Conservation (phyloP, 2,113 vertebrate species). For the Caranx ignobilis region DNA sequence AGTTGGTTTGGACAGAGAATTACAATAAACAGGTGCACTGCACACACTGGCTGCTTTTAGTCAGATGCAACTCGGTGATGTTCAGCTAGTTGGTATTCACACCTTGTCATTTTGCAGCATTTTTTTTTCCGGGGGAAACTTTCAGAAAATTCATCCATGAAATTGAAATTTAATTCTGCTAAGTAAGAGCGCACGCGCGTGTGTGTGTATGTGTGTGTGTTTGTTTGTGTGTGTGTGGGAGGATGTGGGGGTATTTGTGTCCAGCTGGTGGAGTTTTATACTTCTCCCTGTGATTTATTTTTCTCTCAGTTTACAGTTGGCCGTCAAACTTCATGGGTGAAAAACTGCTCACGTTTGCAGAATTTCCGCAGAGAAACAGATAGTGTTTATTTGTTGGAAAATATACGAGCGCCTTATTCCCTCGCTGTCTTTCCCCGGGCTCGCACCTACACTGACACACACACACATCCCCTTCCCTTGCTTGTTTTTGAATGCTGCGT, state of each 20-base stretch:
- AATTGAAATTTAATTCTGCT: slow-evolving; percentile 64
- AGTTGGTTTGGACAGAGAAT: slow-evolving; percentile 21
- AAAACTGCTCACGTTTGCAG: slow-evolving; percentile 60
- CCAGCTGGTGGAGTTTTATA: slow-evolving; percentile 66
- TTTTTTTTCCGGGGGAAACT: slow-evolving; percentile 38
- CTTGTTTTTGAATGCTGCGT: slow-evolving; percentile 16
- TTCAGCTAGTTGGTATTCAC: slow-evolving; percentile 52
- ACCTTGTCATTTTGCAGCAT: slow-evolving; percentile 36
- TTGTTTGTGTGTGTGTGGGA: slow-evolving; percentile 19
- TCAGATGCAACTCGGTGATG: not conserved
- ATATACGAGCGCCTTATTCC: slow-evolving; percentile 53
- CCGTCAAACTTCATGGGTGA: slow-evolving; percentile 67
- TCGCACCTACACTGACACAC: not conserved
- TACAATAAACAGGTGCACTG: slow-evolving; percentile 31
- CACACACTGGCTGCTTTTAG: slow-evolving; percentile 11
- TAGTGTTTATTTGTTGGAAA: slow-evolving; percentile 61
- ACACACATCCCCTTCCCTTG: not conserved
- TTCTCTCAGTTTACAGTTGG: slow-evolving; percentile 62
- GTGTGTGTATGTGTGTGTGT: slow-evolving; percentile 27
- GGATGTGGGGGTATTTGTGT: slow-evolving; percentile 36
- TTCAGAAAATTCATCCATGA: slow-evolving; percentile 53
- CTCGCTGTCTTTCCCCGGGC: slow-evolving; percentile 19
- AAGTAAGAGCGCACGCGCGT: slow-evolving; percentile 30
- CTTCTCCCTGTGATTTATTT: slow-evolving; percentile 62
- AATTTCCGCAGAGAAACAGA: slow-evolving; percentile 61